Evolutionary conservation across 1,140 invertebrate species (phyloP).

Genomic region (Prorops nasuta): DNA sequence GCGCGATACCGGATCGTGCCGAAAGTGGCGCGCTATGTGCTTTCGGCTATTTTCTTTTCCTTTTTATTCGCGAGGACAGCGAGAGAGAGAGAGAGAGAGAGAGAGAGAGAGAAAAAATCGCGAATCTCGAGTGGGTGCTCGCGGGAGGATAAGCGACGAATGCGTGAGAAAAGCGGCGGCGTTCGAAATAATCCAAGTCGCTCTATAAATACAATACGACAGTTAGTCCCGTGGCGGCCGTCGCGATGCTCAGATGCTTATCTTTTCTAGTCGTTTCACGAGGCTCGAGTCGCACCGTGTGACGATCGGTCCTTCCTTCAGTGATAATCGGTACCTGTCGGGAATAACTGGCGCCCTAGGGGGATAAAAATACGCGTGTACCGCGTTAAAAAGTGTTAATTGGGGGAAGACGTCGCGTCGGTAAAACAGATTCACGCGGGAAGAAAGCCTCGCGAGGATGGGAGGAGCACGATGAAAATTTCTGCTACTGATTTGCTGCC

Average conservation of each 20-base stretch:
- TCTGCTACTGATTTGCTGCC: neutral
- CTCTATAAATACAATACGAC: conserved; percentile 58
- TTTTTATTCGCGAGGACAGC: too few relatives aligned
- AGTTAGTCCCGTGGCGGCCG: conserved; percentile 51
- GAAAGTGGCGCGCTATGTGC: too few relatives aligned
- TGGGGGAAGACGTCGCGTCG: neutral
- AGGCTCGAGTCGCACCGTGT: neutral
- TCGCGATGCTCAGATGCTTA: conserved; percentile 49
- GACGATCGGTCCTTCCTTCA: too few relatives aligned
- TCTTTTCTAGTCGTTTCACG: conserved; percentile 2
- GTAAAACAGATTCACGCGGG: neutral
- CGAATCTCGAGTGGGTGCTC: neutral
- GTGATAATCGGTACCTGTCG: too few relatives aligned
- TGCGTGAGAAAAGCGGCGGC: conserved; percentile 45
- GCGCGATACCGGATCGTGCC: too few relatives aligned
- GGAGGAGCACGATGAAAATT: neutral
- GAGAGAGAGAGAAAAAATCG: conserved; percentile 21
- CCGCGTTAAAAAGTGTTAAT: neutral
- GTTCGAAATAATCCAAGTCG: conserved; percentile 54
- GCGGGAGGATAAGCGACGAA: conserved; percentile 16
- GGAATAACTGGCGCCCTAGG: too few relatives aligned
- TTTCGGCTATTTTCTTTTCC: too few relatives aligned
- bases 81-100: conserved; percentile 13
- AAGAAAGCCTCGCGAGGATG: neutral
- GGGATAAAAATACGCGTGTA: too few relatives aligned